Evolutionary conservation across 2,888 invertebrate genomes (phyloP), one percentile per base, ranked within the genome.

Genomic region (Hirtodrosophila confusa): DNA sequence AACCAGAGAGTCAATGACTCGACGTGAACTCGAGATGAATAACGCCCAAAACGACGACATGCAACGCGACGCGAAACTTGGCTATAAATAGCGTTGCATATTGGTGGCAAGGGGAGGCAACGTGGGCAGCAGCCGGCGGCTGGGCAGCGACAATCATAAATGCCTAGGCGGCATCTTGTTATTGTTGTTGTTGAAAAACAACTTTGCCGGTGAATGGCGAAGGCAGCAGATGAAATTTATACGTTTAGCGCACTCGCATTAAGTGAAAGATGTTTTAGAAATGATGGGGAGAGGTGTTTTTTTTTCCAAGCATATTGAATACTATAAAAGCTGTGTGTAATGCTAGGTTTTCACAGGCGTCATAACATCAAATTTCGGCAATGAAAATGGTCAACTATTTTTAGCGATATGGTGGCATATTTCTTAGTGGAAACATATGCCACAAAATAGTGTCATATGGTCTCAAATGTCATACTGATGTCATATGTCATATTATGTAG

Each of bases 1-100:
- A 61, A 12, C 47, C 62, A 44, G 17, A 29, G 60, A 82, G 80
- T 85, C 86, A 85, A 82, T 82, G 80, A 82, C 80, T 79, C 77
- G 66, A 62, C 64, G 60, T 82, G 86, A 82, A 82, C 80, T 82
- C 86, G 61, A 66, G 67, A 61, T 69, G 74, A 68, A 60, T 49
- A 55, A 74, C 68, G 63, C 71, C 80, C 75, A 75, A 69, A 65
- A 62, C 45, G 50, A 24, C 60, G 61, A 68, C 74, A 57, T 64
- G 51, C 54, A 62, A 44, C 17, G 43, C 53, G 50, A 70, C 63
- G 79, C 40, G 45, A 61, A 71, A 48, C 62, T 64, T 69, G 79
- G 39, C 68, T 79, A 82, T 58, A 79, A 85, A 85, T 82, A 82
- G 67, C 69, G 10, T 29, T 41, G 65, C 43, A 56, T 41, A 56